A percentile compares a stretch with the other conserved stretches of the same genome.
These are phyloP conservation scores for Arion vulgaris DNA, from an alignment of 1,140 invertebrate species.

Conservation along the genomic window DNA sequence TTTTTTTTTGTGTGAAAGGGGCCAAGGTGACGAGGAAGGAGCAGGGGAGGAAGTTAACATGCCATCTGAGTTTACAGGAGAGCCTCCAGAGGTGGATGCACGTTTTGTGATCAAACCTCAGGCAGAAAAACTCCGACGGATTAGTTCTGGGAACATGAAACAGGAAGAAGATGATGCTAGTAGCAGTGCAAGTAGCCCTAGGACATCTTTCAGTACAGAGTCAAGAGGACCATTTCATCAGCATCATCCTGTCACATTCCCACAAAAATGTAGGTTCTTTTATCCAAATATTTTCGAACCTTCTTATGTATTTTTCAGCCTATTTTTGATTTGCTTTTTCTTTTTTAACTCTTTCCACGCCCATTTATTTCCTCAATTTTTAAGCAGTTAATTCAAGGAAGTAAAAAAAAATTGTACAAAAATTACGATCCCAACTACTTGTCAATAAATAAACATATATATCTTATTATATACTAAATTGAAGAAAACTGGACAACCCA, in stretches of 20 bases:
- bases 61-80: conserved; percentile 59
- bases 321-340: too few relatives aligned
- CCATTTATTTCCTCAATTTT: too few relatives aligned
- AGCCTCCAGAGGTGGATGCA: conserved; percentile 59
- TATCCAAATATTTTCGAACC: too few relatives aligned
- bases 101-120: conserved; percentile 67
- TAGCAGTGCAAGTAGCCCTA: conserved; percentile 34
- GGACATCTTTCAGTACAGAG: conserved; percentile 28
- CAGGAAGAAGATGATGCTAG: conserved; percentile 36
- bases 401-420: too few relatives aligned
- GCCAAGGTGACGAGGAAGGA: conserved; percentile 26
- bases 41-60: conserved; percentile 49
- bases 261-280: conserved; percentile 24
- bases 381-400: too few relatives aligned
- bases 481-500: too few relatives aligned
- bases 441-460: too few relatives aligned
- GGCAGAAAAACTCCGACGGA: conserved; percentile 62
- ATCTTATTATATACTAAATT: too few relatives aligned
- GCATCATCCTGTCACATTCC: background rate
- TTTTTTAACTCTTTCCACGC: too few relatives aligned
- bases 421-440: too few relatives aligned
- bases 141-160: conserved; percentile 64
- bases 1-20: too few relatives aligned
- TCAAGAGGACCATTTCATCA: conserved; percentile 8
- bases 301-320: too few relatives aligned